Conservation (phyloP, 92 coral and sea anemone species). For the Porites lobata region DNA sequence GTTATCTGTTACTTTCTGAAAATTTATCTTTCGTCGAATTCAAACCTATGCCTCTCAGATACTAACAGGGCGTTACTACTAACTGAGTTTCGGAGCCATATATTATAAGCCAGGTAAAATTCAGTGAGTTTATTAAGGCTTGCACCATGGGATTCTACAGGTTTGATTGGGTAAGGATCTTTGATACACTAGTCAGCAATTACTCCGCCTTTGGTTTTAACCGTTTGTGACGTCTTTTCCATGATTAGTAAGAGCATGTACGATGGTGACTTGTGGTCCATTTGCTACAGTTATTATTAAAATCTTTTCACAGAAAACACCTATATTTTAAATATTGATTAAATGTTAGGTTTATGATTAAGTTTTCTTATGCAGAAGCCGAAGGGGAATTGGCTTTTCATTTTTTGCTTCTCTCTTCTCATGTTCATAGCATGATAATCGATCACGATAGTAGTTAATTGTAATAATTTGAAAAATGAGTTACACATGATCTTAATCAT, state of each 20-base stretch:
- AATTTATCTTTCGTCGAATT: background rate
- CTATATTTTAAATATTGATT: too few relatives aligned
- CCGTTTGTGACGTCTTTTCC: background rate
- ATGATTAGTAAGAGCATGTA: background rate
- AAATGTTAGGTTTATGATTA: too few relatives aligned
- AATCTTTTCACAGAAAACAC: background rate
- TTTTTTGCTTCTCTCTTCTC: too few relatives aligned
- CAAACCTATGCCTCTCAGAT: too few relatives aligned
- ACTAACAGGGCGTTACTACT: background rate
- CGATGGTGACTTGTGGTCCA: background rate
- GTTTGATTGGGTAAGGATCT: too few relatives aligned
- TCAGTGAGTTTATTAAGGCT: background rate
- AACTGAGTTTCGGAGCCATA: background rate
- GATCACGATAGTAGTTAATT: too few relatives aligned
- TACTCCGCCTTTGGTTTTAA: background rate
- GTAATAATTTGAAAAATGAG: too few relatives aligned
- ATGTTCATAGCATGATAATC: too few relatives aligned
- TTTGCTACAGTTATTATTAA: background rate
- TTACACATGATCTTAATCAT: too few relatives aligned
- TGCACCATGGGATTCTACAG: background rate
- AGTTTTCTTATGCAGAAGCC: too few relatives aligned
- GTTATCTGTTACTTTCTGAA: background rate
- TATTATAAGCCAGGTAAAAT: too few relatives aligned
- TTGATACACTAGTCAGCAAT: background rate
- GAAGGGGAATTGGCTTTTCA: too few relatives aligned